phyloP scores from a whole-genome alignment of 2,797 vertebrate genomes.

The Acanthurus leucopareius region DNA sequence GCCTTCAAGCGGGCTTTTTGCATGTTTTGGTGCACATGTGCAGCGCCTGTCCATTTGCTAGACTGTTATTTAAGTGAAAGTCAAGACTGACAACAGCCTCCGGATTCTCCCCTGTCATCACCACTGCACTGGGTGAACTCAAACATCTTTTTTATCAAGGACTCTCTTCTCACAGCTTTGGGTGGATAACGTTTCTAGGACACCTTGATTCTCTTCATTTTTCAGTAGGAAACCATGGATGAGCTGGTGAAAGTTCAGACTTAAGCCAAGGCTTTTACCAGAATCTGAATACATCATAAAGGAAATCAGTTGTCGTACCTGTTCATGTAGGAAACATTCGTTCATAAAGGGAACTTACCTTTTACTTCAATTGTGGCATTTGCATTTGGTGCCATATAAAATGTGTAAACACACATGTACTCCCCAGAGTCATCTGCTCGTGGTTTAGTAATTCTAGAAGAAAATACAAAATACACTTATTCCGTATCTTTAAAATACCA shows the following conservation, averaged over 20 bases:
- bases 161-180: constrained; percentile 55
- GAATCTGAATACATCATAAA: neutral
- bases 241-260: constrained; percentile 27
- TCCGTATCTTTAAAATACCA: constrained; percentile 22
- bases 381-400: constrained; percentile 90
- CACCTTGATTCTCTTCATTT: constrained; percentile 33
- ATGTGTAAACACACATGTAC: constrained; percentile 97
- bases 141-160: constrained; percentile 68
- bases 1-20: constrained; percentile 25
- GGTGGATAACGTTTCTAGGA: constrained; percentile 47
- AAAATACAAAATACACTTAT: constrained; percentile 53
- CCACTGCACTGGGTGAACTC: constrained; percentile 58
- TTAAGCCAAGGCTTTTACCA: neutral
- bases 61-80: constrained; percentile 68
- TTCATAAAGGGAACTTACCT: constrained; percentile 85
- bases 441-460: constrained; percentile 91
- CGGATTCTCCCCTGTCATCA: constrained; percentile 67
- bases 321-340: neutral
- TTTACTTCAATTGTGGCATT: constrained; percentile 97
- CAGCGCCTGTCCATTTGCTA: constrained; percentile 63
- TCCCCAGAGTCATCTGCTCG: constrained; percentile 95
- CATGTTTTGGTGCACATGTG: constrained; percentile 55
- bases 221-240: constrained; percentile 24
- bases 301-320: neutral
- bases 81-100: constrained; percentile 76